Percentiles rank a stretch among this genome's conserved stretches.
These are phyloP conservation scores for Clivina fossor DNA, from an alignment of 2,888 invertebrate species.

Conservation along the genomic window DNA sequence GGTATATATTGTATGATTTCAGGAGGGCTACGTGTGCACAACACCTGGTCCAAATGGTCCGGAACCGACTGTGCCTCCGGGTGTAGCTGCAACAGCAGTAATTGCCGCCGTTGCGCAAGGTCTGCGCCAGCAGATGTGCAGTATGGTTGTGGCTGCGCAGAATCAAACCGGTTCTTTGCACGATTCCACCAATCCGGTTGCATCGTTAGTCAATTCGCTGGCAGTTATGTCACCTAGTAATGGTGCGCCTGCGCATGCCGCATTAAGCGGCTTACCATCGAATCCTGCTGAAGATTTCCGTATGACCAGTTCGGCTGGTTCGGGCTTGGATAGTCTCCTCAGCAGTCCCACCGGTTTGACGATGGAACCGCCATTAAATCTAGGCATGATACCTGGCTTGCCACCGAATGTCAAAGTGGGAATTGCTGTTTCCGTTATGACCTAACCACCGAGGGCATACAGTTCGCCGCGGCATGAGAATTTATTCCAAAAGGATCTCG, in stretches of 20 bases:
- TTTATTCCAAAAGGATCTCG: constrained; percentile 65
- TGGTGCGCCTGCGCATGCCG: constrained; percentile 50
- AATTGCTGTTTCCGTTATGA: constrained; percentile 63
- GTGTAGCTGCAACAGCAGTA: constrained; percentile 78
- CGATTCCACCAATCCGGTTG: constrained; percentile 52
- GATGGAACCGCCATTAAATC: constrained; percentile 66
- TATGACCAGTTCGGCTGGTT: constrained; percentile 52
- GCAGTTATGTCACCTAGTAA: constrained; percentile 49
- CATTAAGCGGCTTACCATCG: constrained; percentile 49
- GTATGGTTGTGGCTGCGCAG: constrained; percentile 71
- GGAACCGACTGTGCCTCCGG: constrained; percentile 63
- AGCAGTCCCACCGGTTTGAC: constrained; percentile 64
- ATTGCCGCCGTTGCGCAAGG: constrained; percentile 85
- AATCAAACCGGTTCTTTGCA: constrained; percentile 57
- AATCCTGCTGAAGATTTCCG: constrained; percentile 51
- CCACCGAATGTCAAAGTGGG: constrained; percentile 58
- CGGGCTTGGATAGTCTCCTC: constrained; percentile 59
- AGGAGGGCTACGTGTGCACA: constrained; percentile 62
- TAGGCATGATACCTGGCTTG: constrained; percentile 55
- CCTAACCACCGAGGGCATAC: constrained; percentile 63
- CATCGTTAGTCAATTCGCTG: constrained; percentile 51
- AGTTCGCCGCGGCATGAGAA: constrained; percentile 62
- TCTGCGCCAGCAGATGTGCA: constrained; percentile 83
- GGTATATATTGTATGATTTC: constrained; percentile 48
- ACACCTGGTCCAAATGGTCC: constrained; percentile 59